A percentile compares a stretch with the other conserved stretches of the same genome.
Conservation (phyloP, 2,797 vertebrate species). For the Malacoctenus gilli region DNA sequence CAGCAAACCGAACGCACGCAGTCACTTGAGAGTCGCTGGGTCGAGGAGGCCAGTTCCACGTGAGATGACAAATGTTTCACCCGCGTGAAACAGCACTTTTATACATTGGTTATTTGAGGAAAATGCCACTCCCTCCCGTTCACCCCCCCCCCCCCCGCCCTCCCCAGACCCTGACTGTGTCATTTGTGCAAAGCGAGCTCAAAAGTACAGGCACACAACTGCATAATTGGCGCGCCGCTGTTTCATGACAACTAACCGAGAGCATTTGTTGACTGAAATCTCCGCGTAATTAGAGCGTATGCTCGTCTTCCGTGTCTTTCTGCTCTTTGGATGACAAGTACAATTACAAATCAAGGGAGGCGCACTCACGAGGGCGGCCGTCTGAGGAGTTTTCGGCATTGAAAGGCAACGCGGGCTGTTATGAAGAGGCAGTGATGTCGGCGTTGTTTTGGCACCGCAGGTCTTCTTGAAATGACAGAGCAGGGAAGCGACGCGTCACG, state of each 20-base stretch:
- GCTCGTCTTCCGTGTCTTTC: conserved; percentile 51
- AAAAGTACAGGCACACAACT: conserved; percentile 48
- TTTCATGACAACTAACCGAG: conserved; percentile 68
- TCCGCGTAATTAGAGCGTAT: conserved; percentile 64
- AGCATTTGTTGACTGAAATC: conserved; percentile 69
- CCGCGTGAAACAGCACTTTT: conserved; percentile 11
- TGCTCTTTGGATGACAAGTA: conserved; percentile 65
- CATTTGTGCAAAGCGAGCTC: conserved; percentile 28
- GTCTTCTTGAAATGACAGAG: conserved; percentile 54
- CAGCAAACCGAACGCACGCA: not conserved
- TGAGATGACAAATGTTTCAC: not conserved
- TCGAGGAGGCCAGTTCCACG: not conserved
- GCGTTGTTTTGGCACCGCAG: conserved; percentile 41
- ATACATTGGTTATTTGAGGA: conserved; percentile 22
- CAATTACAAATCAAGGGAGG: conserved; percentile 73
- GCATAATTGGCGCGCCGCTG: conserved; percentile 65
- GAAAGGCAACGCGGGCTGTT: conserved; percentile 42
- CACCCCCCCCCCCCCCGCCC: too few relatives aligned
- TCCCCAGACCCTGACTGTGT: conserved; percentile 27
- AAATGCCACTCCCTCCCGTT: conserved; percentile 16
- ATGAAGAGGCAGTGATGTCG: conserved; percentile 53
- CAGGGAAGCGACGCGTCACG: conserved; percentile 13
- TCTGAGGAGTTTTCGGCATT: conserved; percentile 50
- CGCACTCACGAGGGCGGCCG: conserved; percentile 44
- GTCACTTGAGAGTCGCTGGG: not conserved